Percentiles rank a stretch among this genome's conserved stretches.
phyloP scores from a whole-genome alignment of 1,140 invertebrate species.

The Temnothorax nylanderi region DNA sequence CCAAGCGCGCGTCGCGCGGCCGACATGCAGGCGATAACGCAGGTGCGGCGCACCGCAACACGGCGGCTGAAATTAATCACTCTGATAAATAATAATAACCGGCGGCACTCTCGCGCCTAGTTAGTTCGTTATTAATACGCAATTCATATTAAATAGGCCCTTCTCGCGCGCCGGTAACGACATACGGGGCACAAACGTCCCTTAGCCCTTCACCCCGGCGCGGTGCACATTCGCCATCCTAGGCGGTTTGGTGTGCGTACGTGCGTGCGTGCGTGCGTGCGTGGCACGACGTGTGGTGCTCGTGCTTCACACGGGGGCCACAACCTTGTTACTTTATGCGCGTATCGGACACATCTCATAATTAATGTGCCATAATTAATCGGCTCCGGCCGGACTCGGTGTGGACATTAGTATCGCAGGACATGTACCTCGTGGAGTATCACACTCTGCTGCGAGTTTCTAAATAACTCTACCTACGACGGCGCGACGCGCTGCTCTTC shows the following conservation, averaged over 20 bases:
- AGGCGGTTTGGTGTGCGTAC: not conserved
- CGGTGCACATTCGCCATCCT: not conserved
- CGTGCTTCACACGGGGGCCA: not conserved
- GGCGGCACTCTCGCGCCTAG: constrained; percentile 77
- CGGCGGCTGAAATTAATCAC: constrained; percentile 81
- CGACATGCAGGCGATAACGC: constrained; percentile 54
- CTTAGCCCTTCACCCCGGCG: not conserved
- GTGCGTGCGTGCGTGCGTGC: not conserved
- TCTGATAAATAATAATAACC: constrained; percentile 84
- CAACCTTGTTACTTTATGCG: constrained; percentile 44
- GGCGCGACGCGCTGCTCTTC: not conserved
- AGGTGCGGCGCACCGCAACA: constrained; percentile 77
- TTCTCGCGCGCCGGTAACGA: constrained; percentile 70
- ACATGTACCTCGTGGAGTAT: not conserved
- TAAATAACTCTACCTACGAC: constrained; percentile 10
- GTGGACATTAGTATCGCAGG: constrained; percentile 36
- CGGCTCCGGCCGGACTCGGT: constrained; percentile 18
- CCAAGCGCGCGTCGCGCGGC: constrained; percentile 47
- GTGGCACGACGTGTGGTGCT: not conserved
- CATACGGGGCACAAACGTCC: constrained; percentile 41
- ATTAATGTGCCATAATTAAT: constrained; percentile 72
- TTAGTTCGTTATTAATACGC: constrained; percentile 85
- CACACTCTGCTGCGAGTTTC: not conserved
- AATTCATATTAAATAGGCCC: constrained; percentile 84
- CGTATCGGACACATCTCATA: constrained; percentile 64